Evolutionary conservation across 1,140 invertebrate species (phyloP).

Genomic region (Papilio helenus): DNA sequence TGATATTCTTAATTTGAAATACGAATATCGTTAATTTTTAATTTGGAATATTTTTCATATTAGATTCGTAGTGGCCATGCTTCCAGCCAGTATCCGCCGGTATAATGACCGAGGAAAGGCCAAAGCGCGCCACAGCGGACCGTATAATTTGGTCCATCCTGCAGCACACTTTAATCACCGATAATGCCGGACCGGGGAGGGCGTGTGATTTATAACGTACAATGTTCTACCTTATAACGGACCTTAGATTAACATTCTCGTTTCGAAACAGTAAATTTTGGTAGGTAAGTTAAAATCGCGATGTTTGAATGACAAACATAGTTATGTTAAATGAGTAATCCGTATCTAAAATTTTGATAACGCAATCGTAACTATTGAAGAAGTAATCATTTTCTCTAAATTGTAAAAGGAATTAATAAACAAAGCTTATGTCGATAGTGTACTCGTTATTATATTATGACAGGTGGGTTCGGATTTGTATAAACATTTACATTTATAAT

Average conservation of each 20-base stretch:
- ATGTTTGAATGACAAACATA: not conserved
- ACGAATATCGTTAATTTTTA: not conserved
- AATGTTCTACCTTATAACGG: constrained; percentile 39
- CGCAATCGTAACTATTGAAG: no score
- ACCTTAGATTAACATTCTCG: not conserved
- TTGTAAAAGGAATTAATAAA: not conserved
- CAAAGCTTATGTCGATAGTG: not conserved
- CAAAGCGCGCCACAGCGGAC: constrained; percentile 43
- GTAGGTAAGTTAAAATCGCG: no score
- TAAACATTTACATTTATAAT: constrained; percentile 3
- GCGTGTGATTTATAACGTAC: constrained; percentile 63
- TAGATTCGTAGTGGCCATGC: not conserved
- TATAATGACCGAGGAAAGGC: constrained; percentile 49
- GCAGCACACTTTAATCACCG: constrained; percentile 70
- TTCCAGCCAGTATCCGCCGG: constrained; percentile 19
- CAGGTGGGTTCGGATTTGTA: not conserved
- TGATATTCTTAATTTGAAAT: not conserved
- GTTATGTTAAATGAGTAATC: not conserved
- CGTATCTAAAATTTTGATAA: no score
- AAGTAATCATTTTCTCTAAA: no score
- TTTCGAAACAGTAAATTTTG: not conserved
- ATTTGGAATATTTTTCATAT: not conserved
- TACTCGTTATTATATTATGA: not conserved
- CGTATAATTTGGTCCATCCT: constrained; percentile 75
- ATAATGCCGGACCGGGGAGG: constrained; percentile 63